Conservation (phyloP, 2,113 vertebrate genomes). For the Anolis carolinensis region DNA sequence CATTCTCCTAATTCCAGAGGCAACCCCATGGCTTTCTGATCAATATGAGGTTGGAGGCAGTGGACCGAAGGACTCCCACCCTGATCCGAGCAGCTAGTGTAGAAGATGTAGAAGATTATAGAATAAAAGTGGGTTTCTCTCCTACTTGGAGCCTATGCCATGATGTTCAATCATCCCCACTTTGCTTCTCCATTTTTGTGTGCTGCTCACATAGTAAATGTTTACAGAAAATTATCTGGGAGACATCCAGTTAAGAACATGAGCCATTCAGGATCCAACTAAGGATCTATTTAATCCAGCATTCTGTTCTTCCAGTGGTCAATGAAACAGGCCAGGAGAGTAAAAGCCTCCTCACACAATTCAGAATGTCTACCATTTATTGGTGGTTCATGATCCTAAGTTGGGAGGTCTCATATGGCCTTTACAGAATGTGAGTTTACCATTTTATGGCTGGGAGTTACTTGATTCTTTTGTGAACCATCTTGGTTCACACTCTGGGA, state of each 20-base stretch:
- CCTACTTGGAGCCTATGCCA: not conserved
- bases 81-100: conserved; percentile 92
- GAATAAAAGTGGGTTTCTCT: conserved; percentile 86
- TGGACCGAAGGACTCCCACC: conserved; percentile 92
- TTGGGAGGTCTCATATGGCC: too few species aligned
- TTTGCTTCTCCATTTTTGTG: conserved; percentile 11
- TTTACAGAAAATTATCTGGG: not conserved
- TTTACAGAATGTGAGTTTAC: too few species aligned
- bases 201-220: not conserved
- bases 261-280: not conserved
- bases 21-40: conserved; percentile 88
- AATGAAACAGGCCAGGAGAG: not conserved
- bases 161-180: not conserved
- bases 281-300: not conserved
- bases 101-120: conserved; percentile 92
- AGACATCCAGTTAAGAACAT: not conserved
- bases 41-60: conserved; percentile 95
- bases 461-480: too few species aligned
- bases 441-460: too few species aligned
- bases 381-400: too few species aligned
- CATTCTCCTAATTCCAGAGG: conserved; percentile 72
- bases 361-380: too few species aligned
- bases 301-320: not conserved
- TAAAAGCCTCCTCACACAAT: not conserved
- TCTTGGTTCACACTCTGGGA: too few species aligned